A percentile compares a stretch with the other conserved stretches of the same genome.
Evolutionary conservation across 2,797 vertebrate species (phyloP).

Genomic region (Falco biarmicus): DNA sequence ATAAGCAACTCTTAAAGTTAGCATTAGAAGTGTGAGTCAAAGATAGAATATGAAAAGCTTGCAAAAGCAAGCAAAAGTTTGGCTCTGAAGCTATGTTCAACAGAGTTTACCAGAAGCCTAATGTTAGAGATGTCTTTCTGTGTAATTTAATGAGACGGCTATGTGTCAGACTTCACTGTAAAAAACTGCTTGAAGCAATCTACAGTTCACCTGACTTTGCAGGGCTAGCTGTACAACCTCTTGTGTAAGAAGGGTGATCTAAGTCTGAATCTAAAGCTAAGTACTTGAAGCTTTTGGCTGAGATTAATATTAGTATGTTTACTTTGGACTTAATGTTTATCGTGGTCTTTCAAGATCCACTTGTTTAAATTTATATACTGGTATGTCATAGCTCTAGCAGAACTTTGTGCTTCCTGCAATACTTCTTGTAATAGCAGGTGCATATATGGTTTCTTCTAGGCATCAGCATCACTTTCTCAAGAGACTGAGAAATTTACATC

Average conservation of each 20-base stretch:
- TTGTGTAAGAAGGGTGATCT: not conserved
- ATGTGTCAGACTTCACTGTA: not conserved
- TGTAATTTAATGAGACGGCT: not conserved
- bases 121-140: not conserved
- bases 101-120: not conserved
- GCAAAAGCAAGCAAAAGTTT: not conserved
- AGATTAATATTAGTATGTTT: not conserved
- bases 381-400: not conserved
- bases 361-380: not conserved
- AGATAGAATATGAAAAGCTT: accelerated
- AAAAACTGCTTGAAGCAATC: not conserved
- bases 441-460: constrained; percentile 32
- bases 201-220: not conserved
- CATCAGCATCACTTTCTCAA: constrained; percentile 37
- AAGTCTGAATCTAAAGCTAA: not conserved
- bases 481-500: constrained; percentile 56
- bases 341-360: not conserved
- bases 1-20: not conserved
- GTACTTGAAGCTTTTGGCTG: not conserved
- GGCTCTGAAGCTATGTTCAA: not conserved
- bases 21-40: not conserved
- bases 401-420: not conserved
- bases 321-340: not conserved
- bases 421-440: not conserved
- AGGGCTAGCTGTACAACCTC: not conserved